Conservation (phyloP, 1,140 invertebrate species). For the Monochamus saltuarius region DNA sequence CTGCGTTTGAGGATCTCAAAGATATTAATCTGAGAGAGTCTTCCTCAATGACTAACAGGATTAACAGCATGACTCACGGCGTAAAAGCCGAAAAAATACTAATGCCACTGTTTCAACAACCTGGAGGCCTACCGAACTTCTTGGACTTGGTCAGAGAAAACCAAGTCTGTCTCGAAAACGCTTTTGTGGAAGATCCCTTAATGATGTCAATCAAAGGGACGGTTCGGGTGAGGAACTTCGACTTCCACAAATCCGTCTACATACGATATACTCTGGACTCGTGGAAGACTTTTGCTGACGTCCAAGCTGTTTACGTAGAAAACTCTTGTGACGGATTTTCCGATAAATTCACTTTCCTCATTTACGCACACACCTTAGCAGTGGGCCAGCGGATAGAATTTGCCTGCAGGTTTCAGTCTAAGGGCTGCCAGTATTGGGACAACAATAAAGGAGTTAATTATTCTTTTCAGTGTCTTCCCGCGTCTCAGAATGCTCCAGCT, state of each 20-base stretch:
- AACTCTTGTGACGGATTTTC: conserved; percentile 92
- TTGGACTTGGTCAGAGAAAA: conserved; percentile 71
- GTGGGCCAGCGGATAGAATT: conserved; percentile 78
- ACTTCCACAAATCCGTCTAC: conserved; percentile 88
- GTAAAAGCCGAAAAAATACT: conserved; percentile 58
- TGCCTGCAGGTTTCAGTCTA: conserved; percentile 79
- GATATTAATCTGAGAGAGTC: conserved; percentile 54
- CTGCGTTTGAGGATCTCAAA: conserved; percentile 74
- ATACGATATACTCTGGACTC: conserved; percentile 83
- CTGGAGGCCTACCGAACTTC: conserved; percentile 73
- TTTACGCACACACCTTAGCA: conserved; percentile 70
- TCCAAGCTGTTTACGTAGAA: conserved; percentile 78
- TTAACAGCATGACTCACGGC: conserved; percentile 16
- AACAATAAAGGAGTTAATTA: conserved; percentile 86
- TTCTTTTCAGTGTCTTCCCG: conserved; percentile 76
- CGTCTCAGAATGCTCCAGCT: conserved; percentile 35
- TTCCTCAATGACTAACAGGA: conserved; percentile 8
- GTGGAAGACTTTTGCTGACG: conserved; percentile 82
- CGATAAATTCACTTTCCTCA: conserved; percentile 80
- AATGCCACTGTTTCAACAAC: conserved; percentile 81
- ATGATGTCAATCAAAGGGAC: conserved; percentile 80
- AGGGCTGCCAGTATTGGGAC: conserved; percentile 87
- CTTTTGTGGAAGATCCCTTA: conserved; percentile 67
- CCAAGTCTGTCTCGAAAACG: conserved; percentile 84
- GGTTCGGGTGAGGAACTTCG: conserved; percentile 85